A percentile compares a stretch with the other conserved stretches of the same genome.
Conservation (phyloP, 2,888 invertebrate species). For the Plagodis pulveraria region DNA sequence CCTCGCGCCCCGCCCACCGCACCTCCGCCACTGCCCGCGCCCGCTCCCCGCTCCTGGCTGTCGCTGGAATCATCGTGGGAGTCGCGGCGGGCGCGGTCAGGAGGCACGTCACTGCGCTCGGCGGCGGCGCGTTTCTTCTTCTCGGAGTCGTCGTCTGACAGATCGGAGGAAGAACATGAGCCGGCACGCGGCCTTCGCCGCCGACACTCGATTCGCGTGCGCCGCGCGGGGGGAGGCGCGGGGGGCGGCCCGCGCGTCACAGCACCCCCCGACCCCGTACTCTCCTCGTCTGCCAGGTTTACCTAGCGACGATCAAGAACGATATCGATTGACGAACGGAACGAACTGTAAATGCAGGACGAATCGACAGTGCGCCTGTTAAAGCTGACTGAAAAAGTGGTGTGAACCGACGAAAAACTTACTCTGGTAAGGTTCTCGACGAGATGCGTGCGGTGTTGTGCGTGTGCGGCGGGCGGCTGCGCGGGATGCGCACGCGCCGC, state of each 20-base stretch:
- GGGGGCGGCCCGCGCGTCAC: slow-evolving; percentile 53
- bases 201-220: slow-evolving; percentile 68
- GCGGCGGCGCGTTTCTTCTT: slow-evolving; percentile 92
- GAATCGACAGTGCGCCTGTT: not conserved
- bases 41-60: slow-evolving; percentile 90
- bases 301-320: slow-evolving; percentile 43
- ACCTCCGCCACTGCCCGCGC: slow-evolving; percentile 78
- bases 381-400: slow-evolving; percentile 4
- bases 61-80: slow-evolving; percentile 95
- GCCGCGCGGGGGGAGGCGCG: slow-evolving; percentile 65
- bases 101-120: slow-evolving; percentile 83
- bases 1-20: slow-evolving; percentile 44
- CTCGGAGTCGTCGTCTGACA: slow-evolving; percentile 96
- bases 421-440: slow-evolving; percentile 85
- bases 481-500: slow-evolving; percentile 85
- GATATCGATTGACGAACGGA: slow-evolving; percentile 5
- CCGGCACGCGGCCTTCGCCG: slow-evolving; percentile 82
- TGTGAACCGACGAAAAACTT: slow-evolving; percentile 13
- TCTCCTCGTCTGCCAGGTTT: slow-evolving; percentile 58
- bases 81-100: slow-evolving; percentile 89
- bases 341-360: not conserved
- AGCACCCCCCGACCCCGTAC: slow-evolving; percentile 4
- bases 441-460: slow-evolving; percentile 72
- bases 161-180: slow-evolving; percentile 97
- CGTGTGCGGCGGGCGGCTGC: slow-evolving; percentile 81